Base-by-base conservation (phyloP, 53 echinoderm and acorn worm genomes). In the Paelopatides confundens region DNA sequence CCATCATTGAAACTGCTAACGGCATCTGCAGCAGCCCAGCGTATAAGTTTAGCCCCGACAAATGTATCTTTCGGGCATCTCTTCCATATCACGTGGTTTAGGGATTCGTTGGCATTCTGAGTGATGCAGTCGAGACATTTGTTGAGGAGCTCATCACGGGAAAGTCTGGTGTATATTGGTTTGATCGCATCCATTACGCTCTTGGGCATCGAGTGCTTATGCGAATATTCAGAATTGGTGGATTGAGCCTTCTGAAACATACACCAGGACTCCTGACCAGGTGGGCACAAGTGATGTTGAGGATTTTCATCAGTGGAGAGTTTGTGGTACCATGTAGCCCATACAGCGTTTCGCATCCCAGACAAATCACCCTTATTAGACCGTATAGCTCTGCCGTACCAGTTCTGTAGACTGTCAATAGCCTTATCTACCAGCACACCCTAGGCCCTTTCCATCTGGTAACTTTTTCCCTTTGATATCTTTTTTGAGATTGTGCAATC, bases 111-210 rank as follows among this genome's bases (percentile, higher is more conserved):
- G 2, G 39, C 36, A 28, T 67, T 85, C 32, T 85, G 85, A 2
- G 85, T 68, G 21, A 82, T 33, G 52, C 82, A 82, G 34, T 82
- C 82, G 3, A 82, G 29, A 31, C 82, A 49, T 15, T 51, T 52
- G 30, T 58, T 46, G n/a, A 82, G 34, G 26, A 49, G 30, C 6
- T 53, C 62, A 12, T 51, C 62, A 49, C 13, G 9, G 3, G 82
- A n/a, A 8, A 54, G 82, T 13, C 34, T 58, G 36, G 36, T 24
- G 43, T 77, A 35, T n/a, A n/a, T n/a, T 39, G 85, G 68, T 28
- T 85, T 43, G 30, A 85, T 46, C 30, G 63, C 85, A 35, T 58
- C 65, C 63, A 85, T 62, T 6, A 85, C 65, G 15, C 13, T 14
- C n/a, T n/a, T n/a, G n/a, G n/a, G n/a, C n/a, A n/a, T n/a, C n/a